Evolutionary conservation across 2,797 vertebrate species (phyloP).

Genomic region (Manis pentadactyla): DNA sequence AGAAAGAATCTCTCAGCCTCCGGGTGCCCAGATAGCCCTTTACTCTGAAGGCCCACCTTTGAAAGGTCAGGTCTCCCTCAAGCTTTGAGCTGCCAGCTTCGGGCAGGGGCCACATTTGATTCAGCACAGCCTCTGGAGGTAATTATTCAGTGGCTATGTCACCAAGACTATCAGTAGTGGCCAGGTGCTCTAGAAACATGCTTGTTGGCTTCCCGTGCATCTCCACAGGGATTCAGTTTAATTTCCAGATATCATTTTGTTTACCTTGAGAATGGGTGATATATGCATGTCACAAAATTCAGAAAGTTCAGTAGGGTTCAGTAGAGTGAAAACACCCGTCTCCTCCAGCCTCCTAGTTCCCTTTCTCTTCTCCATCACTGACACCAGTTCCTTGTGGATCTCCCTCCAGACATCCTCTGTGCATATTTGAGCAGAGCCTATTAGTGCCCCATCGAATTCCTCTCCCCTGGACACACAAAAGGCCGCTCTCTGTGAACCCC

Average conservation of each 20-base stretch:
- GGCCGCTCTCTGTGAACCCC: background rate
- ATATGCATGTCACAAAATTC: background rate
- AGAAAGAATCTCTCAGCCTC: fast-evolving
- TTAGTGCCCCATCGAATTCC: fast-evolving
- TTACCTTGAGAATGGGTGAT: background rate
- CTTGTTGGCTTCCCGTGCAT: background rate
- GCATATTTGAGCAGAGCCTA: background rate
- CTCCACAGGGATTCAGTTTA: background rate
- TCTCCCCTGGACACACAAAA: background rate
- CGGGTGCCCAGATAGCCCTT: background rate
- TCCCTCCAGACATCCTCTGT: background rate
- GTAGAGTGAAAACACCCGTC: background rate
- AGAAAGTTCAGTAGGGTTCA: background rate
- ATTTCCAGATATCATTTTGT: background rate
- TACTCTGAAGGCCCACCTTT: background rate
- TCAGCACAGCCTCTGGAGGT: background rate
- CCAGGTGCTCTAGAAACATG: background rate
- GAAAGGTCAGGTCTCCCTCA: background rate
- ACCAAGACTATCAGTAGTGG: background rate
- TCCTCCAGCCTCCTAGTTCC: background rate
- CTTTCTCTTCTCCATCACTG: too few species aligned
- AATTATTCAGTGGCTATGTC: background rate
- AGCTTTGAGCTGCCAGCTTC: background rate
- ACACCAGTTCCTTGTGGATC: background rate
- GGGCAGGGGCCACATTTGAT: too few species aligned